Base-by-base conservation (phyloP, 2,113 vertebrate species). In the Epinephelus lanceolatus region DNA sequence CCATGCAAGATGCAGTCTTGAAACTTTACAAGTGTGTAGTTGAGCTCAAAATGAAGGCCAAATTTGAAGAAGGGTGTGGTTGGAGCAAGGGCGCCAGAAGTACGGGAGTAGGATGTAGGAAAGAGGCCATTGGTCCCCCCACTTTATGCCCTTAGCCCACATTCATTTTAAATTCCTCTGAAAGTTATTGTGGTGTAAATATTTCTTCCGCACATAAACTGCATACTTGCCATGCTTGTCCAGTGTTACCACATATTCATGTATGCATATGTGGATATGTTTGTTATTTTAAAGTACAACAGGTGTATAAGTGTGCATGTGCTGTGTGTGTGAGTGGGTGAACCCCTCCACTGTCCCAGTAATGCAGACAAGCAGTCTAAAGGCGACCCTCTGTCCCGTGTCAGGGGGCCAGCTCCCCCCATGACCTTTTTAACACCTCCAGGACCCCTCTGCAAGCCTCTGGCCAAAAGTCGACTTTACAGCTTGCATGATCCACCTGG, bases 331-430 rank as follows among this genome's bases (percentile, higher is more conserved):
- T 76, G 14, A 62, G 72, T 66, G 78, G 60, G 69, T 87, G 80
- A 74, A 78, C 80, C 67, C 65, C 13, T 73, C 87, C 86, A 78
- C 76, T 11, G 71, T 76, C 71, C 47, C 77, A 90, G 91, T 80
- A 76, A 94, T 90, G 88, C 88, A 92, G 94, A 95, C 92, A 89
- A 81, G 65, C 86, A 81, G 91, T 93, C 89, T 92, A 71, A 82
- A 57, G 63, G 53, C 57, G 21, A 75, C 71, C 71, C 60, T 65
- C 51, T 73, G 76, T 85, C 76, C 86, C 69, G 47, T 81, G 86
- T 88, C 81, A 83, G 79, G 78, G 65, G 85, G 80, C 85, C 76
- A 83, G 56, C 45, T 61, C 78, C 66, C 73, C 56, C 45, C 0
- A 1, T 91, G 84, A 88, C 87, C 91, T 89, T 91, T 92, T 92